Evolutionary conservation across 64 coral and sea anemone genomes (phyloP).

Genomic region (Hydrozoanthus tunicans): DNA sequence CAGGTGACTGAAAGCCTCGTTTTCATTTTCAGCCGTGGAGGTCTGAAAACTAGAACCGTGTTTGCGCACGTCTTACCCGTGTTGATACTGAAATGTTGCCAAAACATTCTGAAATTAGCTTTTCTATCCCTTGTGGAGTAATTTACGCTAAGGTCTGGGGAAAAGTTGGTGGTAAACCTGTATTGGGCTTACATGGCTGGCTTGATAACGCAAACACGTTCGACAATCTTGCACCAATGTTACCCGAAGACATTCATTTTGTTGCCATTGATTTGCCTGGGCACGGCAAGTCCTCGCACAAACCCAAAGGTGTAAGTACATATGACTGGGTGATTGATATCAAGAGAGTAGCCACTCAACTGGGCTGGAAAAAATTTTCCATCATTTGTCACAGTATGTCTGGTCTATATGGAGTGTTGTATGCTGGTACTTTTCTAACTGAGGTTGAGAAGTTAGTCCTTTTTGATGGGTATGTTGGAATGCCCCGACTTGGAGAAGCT

Average conservation of each 20-base stretch:
- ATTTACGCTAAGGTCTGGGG: conserved; percentile 86
- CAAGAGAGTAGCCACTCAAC: conserved; percentile 71
- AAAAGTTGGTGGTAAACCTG: conserved; percentile 47
- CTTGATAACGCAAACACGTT: conserved; percentile 86
- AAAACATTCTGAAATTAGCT: conserved; percentile 24
- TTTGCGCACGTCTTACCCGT: neutral
- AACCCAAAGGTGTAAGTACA: conserved; percentile 56
- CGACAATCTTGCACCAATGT: conserved; percentile 63
- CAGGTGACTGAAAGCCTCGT: conserved; percentile 72
- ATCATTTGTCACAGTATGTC: conserved; percentile 85
- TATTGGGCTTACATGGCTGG: conserved; percentile 74
- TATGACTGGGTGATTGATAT: conserved; percentile 87
- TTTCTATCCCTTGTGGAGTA: conserved; percentile 83
- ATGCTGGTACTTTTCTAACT: conserved; percentile 72
- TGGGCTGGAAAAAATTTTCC: conserved; percentile 76
- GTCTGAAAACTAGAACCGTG: neutral
- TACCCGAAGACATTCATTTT: conserved; percentile 72
- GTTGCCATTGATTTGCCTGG: conserved; percentile 86
- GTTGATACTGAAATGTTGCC: neutral
- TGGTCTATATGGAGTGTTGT: conserved; percentile 46
- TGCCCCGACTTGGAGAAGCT: neutral
- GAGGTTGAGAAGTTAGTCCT: conserved; percentile 73
- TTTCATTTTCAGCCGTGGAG: conserved; percentile 16
- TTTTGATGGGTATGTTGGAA: conserved; percentile 58
- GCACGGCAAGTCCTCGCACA: conserved; percentile 80